phyloP scores from a whole-genome alignment of 2,888 invertebrate species.

The Villa cingulata region DNA sequence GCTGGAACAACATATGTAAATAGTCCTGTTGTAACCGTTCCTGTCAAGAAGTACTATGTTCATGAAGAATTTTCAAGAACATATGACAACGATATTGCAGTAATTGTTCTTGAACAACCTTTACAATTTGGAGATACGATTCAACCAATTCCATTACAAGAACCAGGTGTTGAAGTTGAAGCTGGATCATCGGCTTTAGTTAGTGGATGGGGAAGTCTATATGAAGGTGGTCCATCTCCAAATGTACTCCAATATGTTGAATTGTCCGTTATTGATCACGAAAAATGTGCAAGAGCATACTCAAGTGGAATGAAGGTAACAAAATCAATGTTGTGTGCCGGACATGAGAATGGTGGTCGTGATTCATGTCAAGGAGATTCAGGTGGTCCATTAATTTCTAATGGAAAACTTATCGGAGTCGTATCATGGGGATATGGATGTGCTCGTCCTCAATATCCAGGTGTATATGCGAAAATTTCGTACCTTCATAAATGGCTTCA shows the following conservation, averaged over 20 bases:
- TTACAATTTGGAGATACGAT: constrained; percentile 32
- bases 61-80: constrained; percentile 36
- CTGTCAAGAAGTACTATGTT: constrained; percentile 4
- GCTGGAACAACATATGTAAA: constrained; percentile 37
- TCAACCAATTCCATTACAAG: constrained; percentile 31
- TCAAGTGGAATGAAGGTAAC: constrained; percentile 2
- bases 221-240: constrained; percentile 20
- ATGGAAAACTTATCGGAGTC: constrained; percentile 11
- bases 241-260: constrained; percentile 32
- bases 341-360: constrained; percentile 6
- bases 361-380: constrained; percentile 16
- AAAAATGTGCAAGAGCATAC: constrained; percentile 26
- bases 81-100: constrained; percentile 41
- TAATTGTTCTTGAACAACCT: constrained; percentile 36
- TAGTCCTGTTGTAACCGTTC: constrained; percentile 4
- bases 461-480: constrained; percentile 17
- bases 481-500: constrained; percentile 1
- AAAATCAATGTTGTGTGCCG: constrained; percentile 14
- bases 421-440: constrained; percentile 16
- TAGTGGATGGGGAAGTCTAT: constrained; percentile 12
- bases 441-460: constrained; percentile 10
- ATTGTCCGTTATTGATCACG: constrained; percentile 35
- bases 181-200: constrained; percentile 2
- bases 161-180: constrained; percentile 3
- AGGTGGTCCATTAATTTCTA: constrained; percentile 12